Conservation (phyloP, 2,888 invertebrate species). For the Sthenelais limicola region DNA sequence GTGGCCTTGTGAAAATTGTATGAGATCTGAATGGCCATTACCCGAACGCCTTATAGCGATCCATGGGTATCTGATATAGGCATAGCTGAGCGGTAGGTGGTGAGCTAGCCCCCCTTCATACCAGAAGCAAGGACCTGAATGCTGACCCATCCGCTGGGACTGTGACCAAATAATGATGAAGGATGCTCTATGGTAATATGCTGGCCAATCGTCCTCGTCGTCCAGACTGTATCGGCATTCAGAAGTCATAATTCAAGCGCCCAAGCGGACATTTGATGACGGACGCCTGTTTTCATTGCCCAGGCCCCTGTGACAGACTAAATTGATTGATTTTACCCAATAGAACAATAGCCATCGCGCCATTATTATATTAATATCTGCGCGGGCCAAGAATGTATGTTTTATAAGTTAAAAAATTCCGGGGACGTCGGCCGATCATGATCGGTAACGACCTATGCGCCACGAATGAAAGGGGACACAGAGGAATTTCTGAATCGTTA, state of each 20-base stretch:
- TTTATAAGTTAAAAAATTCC: too few species aligned
- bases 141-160: background rate
- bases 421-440: too few species aligned
- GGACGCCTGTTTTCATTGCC: conserved; percentile 39
- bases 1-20: conserved; percentile 26
- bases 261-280: conserved; percentile 15
- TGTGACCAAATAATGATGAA: conserved; percentile 38
- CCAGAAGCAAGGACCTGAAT: background rate
- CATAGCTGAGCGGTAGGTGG: background rate
- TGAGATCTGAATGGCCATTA: background rate
- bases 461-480: background rate
- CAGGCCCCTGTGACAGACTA: conserved; percentile 25
- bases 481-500: conserved; percentile 21
- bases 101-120: background rate
- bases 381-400: background rate
- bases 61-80: background rate
- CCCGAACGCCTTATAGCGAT: background rate
- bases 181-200: conserved; percentile 35
- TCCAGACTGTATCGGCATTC: conserved; percentile 21
- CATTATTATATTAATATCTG: conserved; percentile 14
- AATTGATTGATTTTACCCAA: conserved; percentile 41
- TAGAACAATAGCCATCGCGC: conserved; percentile 32
- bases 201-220: conserved; percentile 11
- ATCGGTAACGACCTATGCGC: too few species aligned
- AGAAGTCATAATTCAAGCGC: background rate